Base-by-base conservation (phyloP, 1,140 invertebrate genomes). In the Eriocheir sinensis region DNA sequence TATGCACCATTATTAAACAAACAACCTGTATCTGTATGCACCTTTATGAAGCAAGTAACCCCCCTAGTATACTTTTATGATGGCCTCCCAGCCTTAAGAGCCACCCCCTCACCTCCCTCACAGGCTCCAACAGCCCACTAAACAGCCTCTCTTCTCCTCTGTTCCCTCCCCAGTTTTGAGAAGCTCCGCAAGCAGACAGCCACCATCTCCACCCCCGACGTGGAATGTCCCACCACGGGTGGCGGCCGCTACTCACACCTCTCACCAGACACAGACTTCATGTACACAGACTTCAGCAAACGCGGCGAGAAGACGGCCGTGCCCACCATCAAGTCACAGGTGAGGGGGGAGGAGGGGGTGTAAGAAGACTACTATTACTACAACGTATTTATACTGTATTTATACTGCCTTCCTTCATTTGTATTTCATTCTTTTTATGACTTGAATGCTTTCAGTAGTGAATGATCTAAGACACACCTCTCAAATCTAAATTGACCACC, bases 201-300 rank as follows among this genome's bases (percentile, higher is more conserved):
- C 17, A 81, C 36, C n/a, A 95, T 95, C 30, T 92, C 94, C 79
- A 95, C 86, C 41, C 94, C 94, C 15, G 91, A 89, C 41, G 91
- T 89, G 9, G 94, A 95, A 6, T 89, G 90, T 34, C 12, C 30
- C 2, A 60, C 72, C 40, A 48, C 27, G n/a, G 21, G 38, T 30
- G 27, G 60, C n/a, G 41, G 81, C 27, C 90, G 91, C 21, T 95
- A 92, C 40, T 27, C 36, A 72, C 90, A 95, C 83, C 30, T 95
- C n/a, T 95, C 95, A 2, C 95, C 95, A 72, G 98, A 99, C 96
- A 97, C 98, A 0, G 97, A 97, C 41, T 99, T 98, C 96, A 97
- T 97, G 36, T 99, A 99, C 96, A 97, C 98, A 96, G 98, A 99
- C 96, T 99, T 99, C 97, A 98, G 98, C 17, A 98, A 98, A 96